Evolutionary conservation across 1,140 invertebrate genomes (phyloP).

Genomic region (Tenebrio molitor): DNA sequence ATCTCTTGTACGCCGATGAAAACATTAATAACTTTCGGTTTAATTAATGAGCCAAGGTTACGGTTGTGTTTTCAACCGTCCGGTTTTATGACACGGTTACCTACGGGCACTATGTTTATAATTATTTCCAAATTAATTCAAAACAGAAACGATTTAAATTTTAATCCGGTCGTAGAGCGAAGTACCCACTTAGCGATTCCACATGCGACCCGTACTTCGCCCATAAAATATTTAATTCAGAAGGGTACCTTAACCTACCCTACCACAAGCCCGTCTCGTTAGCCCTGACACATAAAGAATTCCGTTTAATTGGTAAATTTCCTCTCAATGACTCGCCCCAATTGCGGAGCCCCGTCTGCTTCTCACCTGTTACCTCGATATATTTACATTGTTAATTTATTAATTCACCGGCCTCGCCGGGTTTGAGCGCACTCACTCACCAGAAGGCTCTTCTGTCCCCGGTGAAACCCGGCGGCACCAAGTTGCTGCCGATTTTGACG

Average conservation of each 20-base stretch:
- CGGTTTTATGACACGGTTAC: neutral
- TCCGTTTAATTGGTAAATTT: conserved; percentile 17
- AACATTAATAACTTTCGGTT: no score
- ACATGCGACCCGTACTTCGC: neutral
- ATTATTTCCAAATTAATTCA: neutral
- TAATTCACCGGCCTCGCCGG: neutral
- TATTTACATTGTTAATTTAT: neutral
- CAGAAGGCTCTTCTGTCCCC: conserved; percentile 70
- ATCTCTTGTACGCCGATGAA: no score
- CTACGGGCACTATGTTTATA: no score
- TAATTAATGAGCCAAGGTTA: no score
- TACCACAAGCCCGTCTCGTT: conserved; percentile 16
- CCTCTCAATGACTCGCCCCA: neutral
- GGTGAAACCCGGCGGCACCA: conserved; percentile 73
- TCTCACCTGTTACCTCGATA: neutral
- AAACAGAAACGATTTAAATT: neutral
- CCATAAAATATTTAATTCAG: conserved; percentile 3
- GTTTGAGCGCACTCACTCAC: conserved; percentile 67
- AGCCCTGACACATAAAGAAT: conserved; percentile 40
- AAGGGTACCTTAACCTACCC: conserved; percentile 22
- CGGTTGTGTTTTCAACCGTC: no score
- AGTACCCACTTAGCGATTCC: neutral
- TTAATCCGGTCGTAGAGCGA: neutral
- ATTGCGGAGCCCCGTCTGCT: neutral
- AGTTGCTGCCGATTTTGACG: conserved; percentile 72